Base-by-base conservation (phyloP, 2,888 invertebrate species). In the Tribolium freemani region DNA sequence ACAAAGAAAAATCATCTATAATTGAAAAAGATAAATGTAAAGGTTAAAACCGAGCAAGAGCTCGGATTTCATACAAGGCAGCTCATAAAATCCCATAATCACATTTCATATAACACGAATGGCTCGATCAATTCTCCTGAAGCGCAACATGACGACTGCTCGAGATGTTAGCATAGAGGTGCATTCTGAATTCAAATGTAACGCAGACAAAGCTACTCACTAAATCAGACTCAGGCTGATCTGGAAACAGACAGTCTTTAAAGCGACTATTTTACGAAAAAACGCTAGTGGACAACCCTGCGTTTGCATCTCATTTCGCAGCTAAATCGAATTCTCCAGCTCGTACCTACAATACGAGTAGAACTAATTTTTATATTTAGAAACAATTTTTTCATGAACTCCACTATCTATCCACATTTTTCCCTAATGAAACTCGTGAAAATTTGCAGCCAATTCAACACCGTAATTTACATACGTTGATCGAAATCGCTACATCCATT, bases 81-180 rank as follows among this genome's bases (percentile, higher is more conserved):
- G 69, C 73, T 74, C 76, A 76, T 79, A 78, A 79, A 79, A 77
- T 74, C 74, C 74, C 75, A 73, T 75, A 77, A 77, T 78, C 77
- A 73, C 78, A 78, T 78, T 76, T 76, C 75, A 72, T 67, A 75
- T 69, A 77, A 75, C 78, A 77, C 75, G 76, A 75, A 71, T 54
- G 73, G 73, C 69, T 71, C 71, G 71, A 78, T 78, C 76, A 77
- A 78, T 78, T 77, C 61, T 45, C 31, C 64, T 48, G 72, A 71
- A 71, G 71, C 67, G 73, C 72, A 71, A 72, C 67, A 72, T 67
- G 76, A 74, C 72, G 71, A 74, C 73, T 26, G 50, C 69, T 63
- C 54, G 58, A 31, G 56, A 68, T 66, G 61, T 60, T 58, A 60
- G 53, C 63, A 30, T 31, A 48, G 69, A 58, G 53, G 68, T 64